phyloP scores from a whole-genome alignment of 2,888 invertebrate species.

The Ypsolopha scabrella region DNA sequence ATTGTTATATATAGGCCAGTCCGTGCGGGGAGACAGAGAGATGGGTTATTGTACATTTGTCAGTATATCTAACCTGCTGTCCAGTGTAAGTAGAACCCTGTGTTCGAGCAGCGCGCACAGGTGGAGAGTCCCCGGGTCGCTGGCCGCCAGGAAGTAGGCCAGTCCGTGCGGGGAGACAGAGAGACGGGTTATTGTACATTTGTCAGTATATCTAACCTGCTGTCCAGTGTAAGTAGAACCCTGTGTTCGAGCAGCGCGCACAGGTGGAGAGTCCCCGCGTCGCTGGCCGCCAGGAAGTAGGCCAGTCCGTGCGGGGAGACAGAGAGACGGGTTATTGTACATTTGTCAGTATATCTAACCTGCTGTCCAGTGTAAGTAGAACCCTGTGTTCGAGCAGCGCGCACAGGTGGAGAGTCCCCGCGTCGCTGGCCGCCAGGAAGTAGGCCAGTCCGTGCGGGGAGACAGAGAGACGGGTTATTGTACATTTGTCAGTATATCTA shows the following conservation, averaged over 20 bases:
- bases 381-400: slow-evolving; percentile 38
- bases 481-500: neutral
- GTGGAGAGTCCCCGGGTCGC: slow-evolving; percentile 42
- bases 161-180: slow-evolving; percentile 31
- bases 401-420: slow-evolving; percentile 43
- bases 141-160: slow-evolving; percentile 47
- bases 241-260: slow-evolving; percentile 39
- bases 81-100: slow-evolving; percentile 49
- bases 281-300: slow-evolving; percentile 47
- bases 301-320: slow-evolving; percentile 24
- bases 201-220: slow-evolving; percentile 33
- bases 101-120: slow-evolving; percentile 38
- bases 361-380: slow-evolving; percentile 48
- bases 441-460: slow-evolving; percentile 27
- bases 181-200: slow-evolving; percentile 36
- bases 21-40: slow-evolving; percentile 33
- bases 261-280: slow-evolving; percentile 40
- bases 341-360: slow-evolving; percentile 20
- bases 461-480: slow-evolving; percentile 1
- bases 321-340: neutral
- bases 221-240: slow-evolving; percentile 51
- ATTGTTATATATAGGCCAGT: no score
- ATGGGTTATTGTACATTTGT: slow-evolving; percentile 32
- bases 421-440: slow-evolving; percentile 46
- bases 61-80: slow-evolving; percentile 31